phyloP scores from a whole-genome alignment of 2,888 invertebrate genomes.

The Ariolimax columbianus region DNA sequence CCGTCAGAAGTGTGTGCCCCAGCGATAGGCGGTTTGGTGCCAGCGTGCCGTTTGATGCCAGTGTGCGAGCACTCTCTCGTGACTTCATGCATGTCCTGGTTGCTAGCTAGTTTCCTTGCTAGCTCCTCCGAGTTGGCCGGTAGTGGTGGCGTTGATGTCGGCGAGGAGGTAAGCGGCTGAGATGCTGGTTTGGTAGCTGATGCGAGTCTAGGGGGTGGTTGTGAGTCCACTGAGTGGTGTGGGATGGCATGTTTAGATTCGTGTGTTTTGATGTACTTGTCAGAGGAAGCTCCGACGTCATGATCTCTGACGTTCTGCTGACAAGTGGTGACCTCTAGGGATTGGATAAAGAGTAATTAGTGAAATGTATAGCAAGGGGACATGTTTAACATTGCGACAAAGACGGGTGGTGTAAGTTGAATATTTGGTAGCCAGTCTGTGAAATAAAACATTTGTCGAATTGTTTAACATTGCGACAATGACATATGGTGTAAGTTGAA shows the following conservation, averaged over 20 bases:
- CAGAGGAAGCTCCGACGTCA: background rate
- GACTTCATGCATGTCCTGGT: background rate
- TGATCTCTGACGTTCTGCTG: background rate
- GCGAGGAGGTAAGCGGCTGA: background rate
- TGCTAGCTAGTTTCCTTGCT: background rate
- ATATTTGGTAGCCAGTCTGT: no score
- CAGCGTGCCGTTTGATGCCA: background rate
- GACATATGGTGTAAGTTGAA: no score
- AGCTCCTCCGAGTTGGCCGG: background rate
- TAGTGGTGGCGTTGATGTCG: background rate
- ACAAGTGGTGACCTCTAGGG: background rate
- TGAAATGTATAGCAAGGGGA: no score
- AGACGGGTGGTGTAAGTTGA: no score
- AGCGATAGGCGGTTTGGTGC: background rate
- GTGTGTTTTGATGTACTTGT: background rate
- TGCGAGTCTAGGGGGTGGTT: background rate
- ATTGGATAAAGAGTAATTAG: background rate
- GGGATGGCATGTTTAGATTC: background rate
- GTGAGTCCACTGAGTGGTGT: background rate
- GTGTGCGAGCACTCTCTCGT: background rate
- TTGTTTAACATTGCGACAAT: no score
- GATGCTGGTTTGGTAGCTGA: background rate
- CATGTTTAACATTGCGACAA: no score
- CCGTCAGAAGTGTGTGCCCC: background rate
- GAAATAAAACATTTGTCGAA: no score